Evolutionary conservation across 2,113 vertebrate genomes (phyloP), one percentile per base, ranked within the genome.

Genomic region (Pollachius pollachius): DNA sequence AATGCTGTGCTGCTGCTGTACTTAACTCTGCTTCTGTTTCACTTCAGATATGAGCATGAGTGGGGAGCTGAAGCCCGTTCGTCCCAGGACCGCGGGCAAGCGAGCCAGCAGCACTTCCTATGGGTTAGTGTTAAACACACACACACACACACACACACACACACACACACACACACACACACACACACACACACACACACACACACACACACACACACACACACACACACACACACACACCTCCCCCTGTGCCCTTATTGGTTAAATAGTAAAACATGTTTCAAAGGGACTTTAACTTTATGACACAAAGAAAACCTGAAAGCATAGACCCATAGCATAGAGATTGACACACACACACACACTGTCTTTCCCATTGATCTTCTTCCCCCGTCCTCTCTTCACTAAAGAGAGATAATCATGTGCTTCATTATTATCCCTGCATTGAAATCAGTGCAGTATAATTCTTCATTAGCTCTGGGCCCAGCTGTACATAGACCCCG

Each of bases 51-150:
- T 84, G 84, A 92, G 81, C 85, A 92, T 93, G 91, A 91, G 89
- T 81, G 91, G 91, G 83, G 91, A 93, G 74, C 77, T 92, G 81
- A 92, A 92, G 84, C 88, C 91, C 66, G 85, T 86, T 75, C 91
- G 90, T 71, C 87, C 89, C 75, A 91, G 89, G 88, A 86, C 85
- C 70, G 82, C 85, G 18, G 86, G 75, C 65, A 93, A 92, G 88
- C 89, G 92, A 83, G 76, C 89, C 72, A 88, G 87, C 89, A 89
- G 83, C 70, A 82, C 85, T 68, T 71, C 84, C 81, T 90, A 93
- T 2, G 89, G 91, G 92, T 93, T 79, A 91, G 91, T 89, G 71
- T 58, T 17, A 15, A 17, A 37, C 37, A 48, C 18, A 25, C 41
- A 19, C 41, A 18, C 19, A 52, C 27, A 1, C 21, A 27, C 16